Conservation (phyloP, 2,888 invertebrate genomes). For the Beris morrisii region DNA sequence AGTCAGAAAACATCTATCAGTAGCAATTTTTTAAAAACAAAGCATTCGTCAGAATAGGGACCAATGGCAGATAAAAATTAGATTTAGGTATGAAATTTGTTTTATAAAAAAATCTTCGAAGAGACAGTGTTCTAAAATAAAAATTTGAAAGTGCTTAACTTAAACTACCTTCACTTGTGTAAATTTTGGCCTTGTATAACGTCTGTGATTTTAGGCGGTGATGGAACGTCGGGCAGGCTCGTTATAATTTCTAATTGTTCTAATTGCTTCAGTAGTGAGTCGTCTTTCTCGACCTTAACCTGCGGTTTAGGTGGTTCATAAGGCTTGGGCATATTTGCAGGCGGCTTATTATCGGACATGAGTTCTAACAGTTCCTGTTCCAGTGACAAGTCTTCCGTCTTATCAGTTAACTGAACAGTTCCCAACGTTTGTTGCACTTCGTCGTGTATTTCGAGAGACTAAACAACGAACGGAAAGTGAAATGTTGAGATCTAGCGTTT, state of each 20-base stretch:
- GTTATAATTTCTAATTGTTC: slow-evolving; percentile 45
- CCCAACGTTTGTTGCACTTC: slow-evolving; percentile 61
- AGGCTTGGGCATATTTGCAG: neutral
- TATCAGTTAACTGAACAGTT: slow-evolving; percentile 57
- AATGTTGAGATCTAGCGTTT: neutral
- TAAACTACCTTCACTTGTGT: too few species aligned
- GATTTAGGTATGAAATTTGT: too few species aligned
- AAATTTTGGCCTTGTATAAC: too few species aligned
- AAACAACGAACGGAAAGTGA: slow-evolving; percentile 6
- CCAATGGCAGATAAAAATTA: too few species aligned
- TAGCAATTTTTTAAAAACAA: too few species aligned
- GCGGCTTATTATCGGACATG: slow-evolving; percentile 49
- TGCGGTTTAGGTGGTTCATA: slow-evolving; percentile 39
- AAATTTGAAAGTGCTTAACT: too few species aligned
- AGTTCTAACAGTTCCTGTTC: slow-evolving; percentile 69
- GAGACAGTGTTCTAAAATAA: too few species aligned
- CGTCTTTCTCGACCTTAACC: slow-evolving; percentile 41
- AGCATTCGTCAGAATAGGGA: too few species aligned
- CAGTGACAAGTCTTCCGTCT: slow-evolving; percentile 63
- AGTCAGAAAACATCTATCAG: too few species aligned
- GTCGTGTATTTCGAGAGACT: slow-evolving; percentile 55
- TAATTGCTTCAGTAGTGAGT: slow-evolving; percentile 48
- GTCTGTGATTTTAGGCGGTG: too few species aligned
- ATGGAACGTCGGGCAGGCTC: too few species aligned
- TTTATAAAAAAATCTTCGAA: too few species aligned